Percentiles rank a stretch among this genome's conserved stretches.
These are phyloP conservation scores for Steinernema scapterisci DNA, from an alignment of 2,888 invertebrate species.

Conservation along the genomic window DNA sequence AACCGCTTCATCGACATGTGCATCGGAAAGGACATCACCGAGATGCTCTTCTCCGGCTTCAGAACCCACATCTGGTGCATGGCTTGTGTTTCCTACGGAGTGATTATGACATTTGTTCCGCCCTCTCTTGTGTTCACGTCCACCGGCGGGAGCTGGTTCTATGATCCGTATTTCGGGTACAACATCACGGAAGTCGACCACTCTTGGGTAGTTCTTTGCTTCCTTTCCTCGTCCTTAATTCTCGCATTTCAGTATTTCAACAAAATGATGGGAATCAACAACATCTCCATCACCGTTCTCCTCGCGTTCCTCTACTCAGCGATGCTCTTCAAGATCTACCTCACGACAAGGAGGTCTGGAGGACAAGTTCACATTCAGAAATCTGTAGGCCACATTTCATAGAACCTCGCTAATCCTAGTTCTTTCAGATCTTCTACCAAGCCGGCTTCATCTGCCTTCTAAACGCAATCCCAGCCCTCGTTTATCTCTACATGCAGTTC, in stretches of 20 bases:
- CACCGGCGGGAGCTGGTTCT: constrained; percentile 18
- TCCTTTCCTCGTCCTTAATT: neutral
- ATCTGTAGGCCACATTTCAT: neutral
- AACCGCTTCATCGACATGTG: constrained; percentile 21
- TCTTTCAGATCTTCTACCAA: constrained; percentile 7
- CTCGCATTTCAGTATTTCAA: neutral
- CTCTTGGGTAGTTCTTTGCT: neutral
- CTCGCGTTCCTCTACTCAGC: neutral
- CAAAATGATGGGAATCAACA: constrained; percentile 9
- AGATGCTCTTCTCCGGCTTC: neutral
- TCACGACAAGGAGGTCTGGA: neutral
- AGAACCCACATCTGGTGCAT: constrained; percentile 14
- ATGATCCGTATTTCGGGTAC: constrained; percentile 8
- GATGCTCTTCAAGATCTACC: neutral
- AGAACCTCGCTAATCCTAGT: neutral
- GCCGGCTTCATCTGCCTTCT: constrained; percentile 27
- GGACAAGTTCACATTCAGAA: neutral
- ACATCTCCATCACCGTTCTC: neutral
- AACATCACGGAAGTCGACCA: neutral
- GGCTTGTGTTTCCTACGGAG: neutral
- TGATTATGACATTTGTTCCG: neutral
- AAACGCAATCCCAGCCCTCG: constrained; percentile 2
- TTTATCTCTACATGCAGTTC: constrained; percentile 30
- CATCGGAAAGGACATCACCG: neutral
- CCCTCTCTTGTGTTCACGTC: constrained; percentile 1